Evolutionary conservation across 2,113 vertebrate species (phyloP).

Genomic region (Alligator sinensis): DNA sequence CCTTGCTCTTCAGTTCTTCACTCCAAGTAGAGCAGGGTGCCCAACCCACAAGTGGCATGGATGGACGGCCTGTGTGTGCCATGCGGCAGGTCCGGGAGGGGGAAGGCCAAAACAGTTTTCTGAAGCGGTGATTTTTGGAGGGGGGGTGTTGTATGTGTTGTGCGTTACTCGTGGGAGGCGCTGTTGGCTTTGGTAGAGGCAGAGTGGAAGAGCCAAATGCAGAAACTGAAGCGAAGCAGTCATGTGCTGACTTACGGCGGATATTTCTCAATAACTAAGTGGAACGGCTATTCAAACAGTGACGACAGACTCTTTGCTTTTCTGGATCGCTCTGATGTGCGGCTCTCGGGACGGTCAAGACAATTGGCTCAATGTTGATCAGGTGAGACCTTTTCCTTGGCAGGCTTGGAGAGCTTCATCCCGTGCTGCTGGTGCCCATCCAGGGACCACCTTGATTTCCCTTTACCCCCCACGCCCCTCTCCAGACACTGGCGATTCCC

Average conservation of each 20-base stretch:
- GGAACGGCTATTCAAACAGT: not conserved
- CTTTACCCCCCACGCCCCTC: rapidly evolving
- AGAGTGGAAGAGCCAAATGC: constrained; percentile 6
- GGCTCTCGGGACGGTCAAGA: not conserved
- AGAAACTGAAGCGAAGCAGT: not conserved
- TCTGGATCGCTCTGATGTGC: not conserved
- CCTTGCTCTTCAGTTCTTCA: not conserved
- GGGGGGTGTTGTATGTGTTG: not conserved
- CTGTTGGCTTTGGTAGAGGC: constrained; percentile 17
- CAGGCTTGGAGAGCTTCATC: not conserved
- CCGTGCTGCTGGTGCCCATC: not conserved
- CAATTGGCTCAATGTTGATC: not conserved
- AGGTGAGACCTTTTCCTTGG: not conserved
- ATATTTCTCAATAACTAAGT: rapidly evolving
- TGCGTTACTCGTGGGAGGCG: not conserved
- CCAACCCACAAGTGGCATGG: no score
- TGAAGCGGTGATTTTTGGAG: constrained; percentile 3
- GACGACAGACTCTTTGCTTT: not conserved
- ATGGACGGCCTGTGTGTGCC: no score
- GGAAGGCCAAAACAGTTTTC: not conserved
- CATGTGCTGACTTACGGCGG: not conserved
- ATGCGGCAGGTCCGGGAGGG: no score
- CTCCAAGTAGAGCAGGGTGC: not conserved
- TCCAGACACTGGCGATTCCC: not conserved
- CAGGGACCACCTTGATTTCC: not conserved